Evolutionary conservation across 2,888 invertebrate species (phyloP).

Genomic region (Tinea pellionella): DNA sequence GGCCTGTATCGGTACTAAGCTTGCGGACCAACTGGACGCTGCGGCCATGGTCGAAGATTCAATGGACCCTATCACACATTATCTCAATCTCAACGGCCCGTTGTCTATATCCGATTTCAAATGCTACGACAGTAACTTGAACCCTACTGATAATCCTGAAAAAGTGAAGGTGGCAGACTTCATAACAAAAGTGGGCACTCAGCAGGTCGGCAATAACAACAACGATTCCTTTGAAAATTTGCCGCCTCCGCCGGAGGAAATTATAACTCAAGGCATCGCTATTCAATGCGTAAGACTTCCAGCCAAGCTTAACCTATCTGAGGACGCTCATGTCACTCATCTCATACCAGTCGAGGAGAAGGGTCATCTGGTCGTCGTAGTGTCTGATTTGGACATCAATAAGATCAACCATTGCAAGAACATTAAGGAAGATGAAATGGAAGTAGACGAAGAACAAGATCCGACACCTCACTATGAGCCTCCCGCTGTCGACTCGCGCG

Average conservation of each 20-base stretch:
- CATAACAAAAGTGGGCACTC: slow-evolving; percentile 39
- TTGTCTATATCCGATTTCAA: slow-evolving; percentile 58
- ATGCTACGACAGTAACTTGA: slow-evolving; percentile 56
- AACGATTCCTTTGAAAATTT: slow-evolving; percentile 64
- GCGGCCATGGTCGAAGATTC: slow-evolving; percentile 34
- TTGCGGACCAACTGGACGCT: slow-evolving; percentile 55
- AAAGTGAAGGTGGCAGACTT: slow-evolving; percentile 46
- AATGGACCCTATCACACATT: slow-evolving; percentile 48
- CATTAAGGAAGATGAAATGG: slow-evolving; percentile 46
- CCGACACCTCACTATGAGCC: not conserved
- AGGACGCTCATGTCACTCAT: slow-evolving; percentile 69
- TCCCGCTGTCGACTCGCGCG: slow-evolving; percentile 26
- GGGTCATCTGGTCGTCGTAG: slow-evolving; percentile 73
- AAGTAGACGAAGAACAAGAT: slow-evolving; percentile 43
- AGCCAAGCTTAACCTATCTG: slow-evolving; percentile 49
- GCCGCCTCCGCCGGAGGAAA: slow-evolving; percentile 53
- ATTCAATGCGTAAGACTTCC: slow-evolving; percentile 72
- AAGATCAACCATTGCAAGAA: slow-evolving; percentile 28
- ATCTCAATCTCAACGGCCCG: slow-evolving; percentile 56
- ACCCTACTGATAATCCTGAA: slow-evolving; percentile 27
- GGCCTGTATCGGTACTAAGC: slow-evolving; percentile 52
- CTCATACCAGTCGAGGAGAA: slow-evolving; percentile 78
- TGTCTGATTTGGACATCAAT: slow-evolving; percentile 50
- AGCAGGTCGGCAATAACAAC: slow-evolving; percentile 44
- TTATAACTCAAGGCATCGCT: slow-evolving; percentile 54